Evolutionary conservation across 1,140 invertebrate genomes (phyloP).

Genomic region (Euura lappo): DNA sequence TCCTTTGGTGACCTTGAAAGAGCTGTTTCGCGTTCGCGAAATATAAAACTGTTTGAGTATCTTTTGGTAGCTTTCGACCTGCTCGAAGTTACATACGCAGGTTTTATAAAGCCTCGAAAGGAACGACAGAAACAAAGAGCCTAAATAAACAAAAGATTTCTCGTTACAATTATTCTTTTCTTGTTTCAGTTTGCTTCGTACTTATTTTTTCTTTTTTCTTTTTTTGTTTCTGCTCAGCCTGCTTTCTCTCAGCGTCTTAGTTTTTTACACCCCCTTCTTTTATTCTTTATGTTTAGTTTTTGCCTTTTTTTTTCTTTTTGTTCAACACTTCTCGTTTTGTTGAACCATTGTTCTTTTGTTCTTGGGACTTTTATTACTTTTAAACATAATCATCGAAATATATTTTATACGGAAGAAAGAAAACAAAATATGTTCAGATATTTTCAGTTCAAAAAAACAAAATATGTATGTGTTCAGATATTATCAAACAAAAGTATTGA

Average conservation of each 20-base stretch:
- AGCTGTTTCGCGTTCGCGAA: too few relatives aligned
- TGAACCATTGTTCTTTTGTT: too few relatives aligned
- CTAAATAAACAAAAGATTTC: conserved; percentile 7
- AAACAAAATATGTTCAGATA: too few relatives aligned
- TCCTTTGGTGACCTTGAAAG: too few relatives aligned
- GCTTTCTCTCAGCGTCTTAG: not conserved
- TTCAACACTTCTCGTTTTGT: not conserved
- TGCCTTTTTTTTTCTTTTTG: not conserved
- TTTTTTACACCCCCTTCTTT: not conserved
- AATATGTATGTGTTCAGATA: too few relatives aligned
- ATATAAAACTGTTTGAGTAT: too few relatives aligned
- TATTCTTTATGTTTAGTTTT: not conserved
- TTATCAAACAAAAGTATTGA: too few relatives aligned
- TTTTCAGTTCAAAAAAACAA: too few relatives aligned
- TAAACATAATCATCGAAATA: too few relatives aligned
- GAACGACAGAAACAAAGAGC: not conserved
- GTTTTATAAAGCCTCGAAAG: too few relatives aligned
- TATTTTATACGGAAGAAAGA: too few relatives aligned
- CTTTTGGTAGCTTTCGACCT: not conserved
- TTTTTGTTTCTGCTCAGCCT: not conserved
- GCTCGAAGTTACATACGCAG: not conserved
- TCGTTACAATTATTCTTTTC: not conserved
- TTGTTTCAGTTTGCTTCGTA: not conserved
- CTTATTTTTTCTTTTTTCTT: not conserved
- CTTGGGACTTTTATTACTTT: too few relatives aligned